A percentile compares a stretch with the other conserved stretches of the same genome.
Evolutionary conservation across 2,888 invertebrate genomes (phyloP).

Genomic region (Rotaria sp.): DNA sequence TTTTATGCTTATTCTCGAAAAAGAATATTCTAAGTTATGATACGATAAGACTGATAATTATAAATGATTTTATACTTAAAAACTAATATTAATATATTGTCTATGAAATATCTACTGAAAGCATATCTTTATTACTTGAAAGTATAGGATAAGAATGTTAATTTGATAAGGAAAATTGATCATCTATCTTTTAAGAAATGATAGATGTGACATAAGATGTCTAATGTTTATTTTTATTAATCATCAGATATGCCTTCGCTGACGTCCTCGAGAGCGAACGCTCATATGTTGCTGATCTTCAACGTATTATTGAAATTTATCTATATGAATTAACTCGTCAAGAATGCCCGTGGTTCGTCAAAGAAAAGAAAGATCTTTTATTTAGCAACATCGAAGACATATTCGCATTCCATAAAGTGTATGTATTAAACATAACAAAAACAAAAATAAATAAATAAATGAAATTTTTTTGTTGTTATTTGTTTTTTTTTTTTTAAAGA

Average conservation of each 20-base stretch:
- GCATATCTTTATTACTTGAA: no score
- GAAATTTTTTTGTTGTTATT: not conserved
- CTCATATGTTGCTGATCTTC: conserved; percentile 36
- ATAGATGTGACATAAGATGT: no score
- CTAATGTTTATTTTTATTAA: no score
- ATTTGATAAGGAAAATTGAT: no score
- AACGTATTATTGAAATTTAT: conserved; percentile 39
- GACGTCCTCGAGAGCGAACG: conserved; percentile 39
- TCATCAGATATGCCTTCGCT: conserved; percentile 36
- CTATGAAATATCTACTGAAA: no score
- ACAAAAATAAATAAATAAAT: not conserved
- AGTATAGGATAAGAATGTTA: no score
- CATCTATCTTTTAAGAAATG: no score
- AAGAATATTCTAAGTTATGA: not conserved
- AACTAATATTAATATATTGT: no score
- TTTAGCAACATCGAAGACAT: conserved; percentile 39
- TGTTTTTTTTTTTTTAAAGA: conserved; percentile 26
- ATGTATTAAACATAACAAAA: not conserved
- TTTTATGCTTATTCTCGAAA: not conserved
- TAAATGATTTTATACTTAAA: no score
- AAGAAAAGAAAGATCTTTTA: conserved; percentile 38
- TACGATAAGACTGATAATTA: not conserved
- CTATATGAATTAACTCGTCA: conserved; percentile 35
- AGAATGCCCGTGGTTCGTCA: conserved; percentile 36
- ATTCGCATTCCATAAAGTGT: conserved; percentile 41